Evolutionary conservation across 2,113 vertebrate species (phyloP).

Genomic region (Ascaphus truei): DNA sequence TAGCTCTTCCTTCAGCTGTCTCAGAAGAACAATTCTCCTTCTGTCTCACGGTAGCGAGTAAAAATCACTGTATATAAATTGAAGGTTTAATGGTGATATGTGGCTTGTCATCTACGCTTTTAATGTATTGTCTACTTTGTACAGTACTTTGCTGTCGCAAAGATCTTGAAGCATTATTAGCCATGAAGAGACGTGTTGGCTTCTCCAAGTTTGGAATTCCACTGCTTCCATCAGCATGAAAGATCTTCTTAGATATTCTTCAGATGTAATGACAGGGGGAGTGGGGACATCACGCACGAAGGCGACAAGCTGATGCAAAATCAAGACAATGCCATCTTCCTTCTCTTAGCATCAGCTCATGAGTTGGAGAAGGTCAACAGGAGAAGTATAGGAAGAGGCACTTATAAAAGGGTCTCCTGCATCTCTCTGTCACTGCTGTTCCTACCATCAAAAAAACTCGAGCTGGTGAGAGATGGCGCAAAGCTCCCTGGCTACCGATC

Average conservation of each 20-base stretch:
- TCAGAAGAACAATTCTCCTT: slow-evolving; percentile 35
- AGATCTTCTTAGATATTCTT: background rate
- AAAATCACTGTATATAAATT: slow-evolving; percentile 37
- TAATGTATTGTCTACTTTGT: slow-evolving; percentile 28
- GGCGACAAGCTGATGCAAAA: background rate
- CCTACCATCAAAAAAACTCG: no score
- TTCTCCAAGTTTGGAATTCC: background rate
- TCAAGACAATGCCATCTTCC: background rate
- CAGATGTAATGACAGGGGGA: no score
- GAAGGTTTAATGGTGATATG: slow-evolving; percentile 27
- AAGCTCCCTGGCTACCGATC: no score
- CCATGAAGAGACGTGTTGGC: background rate
- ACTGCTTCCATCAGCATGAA: background rate
- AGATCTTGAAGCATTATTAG: background rate
- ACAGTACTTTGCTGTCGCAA: background rate
- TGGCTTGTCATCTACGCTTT: slow-evolving; percentile 9
- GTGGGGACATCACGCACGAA: no score
- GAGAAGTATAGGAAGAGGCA: no score
- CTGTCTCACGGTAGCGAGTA: slow-evolving; percentile 25
- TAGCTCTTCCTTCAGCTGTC: slow-evolving; percentile 30
- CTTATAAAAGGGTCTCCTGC: no score
- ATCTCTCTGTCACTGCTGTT: no score
- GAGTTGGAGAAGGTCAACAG: no score
- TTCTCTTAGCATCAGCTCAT: background rate
- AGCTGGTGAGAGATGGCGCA: no score